These are phyloP conservation scores for Emmelina monodactyla DNA, from an alignment of 2,888 invertebrate genomes.

Conservation along the genomic window DNA sequence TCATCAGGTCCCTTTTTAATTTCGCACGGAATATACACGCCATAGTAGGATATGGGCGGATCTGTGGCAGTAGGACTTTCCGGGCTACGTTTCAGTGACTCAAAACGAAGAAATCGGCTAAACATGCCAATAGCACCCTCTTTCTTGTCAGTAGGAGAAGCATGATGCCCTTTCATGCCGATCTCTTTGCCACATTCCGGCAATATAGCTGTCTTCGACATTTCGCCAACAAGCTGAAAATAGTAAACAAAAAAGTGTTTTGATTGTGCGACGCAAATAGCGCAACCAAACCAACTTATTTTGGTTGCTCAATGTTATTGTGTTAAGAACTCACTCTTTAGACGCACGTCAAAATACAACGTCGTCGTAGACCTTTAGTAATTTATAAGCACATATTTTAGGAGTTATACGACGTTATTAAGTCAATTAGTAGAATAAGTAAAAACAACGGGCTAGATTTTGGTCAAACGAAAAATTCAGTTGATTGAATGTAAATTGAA, in stretches of 20 bases:
- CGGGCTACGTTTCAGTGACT: constrained; percentile 31
- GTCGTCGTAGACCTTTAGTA: constrained; percentile 9
- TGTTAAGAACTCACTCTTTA: neutral
- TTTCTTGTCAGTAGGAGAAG: constrained; percentile 44
- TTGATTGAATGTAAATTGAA: constrained; percentile 6
- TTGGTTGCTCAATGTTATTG: constrained; percentile 24
- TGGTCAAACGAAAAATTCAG: neutral
- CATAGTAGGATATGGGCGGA: constrained; percentile 45
- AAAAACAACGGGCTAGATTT: neutral
- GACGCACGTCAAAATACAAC: constrained; percentile 44
- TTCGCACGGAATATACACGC: constrained; percentile 63
- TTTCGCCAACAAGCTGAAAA: constrained; percentile 37
- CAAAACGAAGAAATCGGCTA: constrained; percentile 45
- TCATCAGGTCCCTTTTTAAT: constrained; percentile 59
- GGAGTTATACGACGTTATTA: neutral
- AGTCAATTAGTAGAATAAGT: constrained; percentile 2
- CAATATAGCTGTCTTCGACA: constrained; percentile 54
- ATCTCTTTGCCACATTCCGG: constrained; percentile 48
- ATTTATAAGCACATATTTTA: constrained; percentile 27
- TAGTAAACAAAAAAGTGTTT: constrained; percentile 49
- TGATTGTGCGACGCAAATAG: constrained; percentile 56
- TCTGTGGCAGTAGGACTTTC: constrained; percentile 35
- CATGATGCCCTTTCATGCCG: constrained; percentile 44
- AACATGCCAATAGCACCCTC: constrained; percentile 46
- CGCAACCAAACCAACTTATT: constrained; percentile 35